A percentile compares a stretch with the other conserved stretches of the same genome.
These are phyloP conservation scores for Drosophila tropicalis DNA, from an alignment of 1,140 invertebrate genomes.

Conservation along the genomic window DNA sequence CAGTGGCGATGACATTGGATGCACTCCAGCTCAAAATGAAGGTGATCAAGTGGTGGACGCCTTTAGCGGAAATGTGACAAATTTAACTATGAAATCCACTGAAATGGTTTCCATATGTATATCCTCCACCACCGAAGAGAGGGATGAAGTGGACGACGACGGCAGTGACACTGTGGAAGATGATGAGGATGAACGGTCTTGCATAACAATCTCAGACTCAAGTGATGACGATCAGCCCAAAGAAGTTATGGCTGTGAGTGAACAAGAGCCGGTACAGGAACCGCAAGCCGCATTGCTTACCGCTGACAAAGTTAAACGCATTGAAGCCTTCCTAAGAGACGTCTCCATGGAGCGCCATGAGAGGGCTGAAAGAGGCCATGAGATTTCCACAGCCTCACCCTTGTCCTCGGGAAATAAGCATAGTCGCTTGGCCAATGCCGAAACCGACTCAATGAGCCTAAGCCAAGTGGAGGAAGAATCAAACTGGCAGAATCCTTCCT, in stretches of 20 bases:
- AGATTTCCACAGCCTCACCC: not conserved
- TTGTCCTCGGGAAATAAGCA: constrained; percentile 3
- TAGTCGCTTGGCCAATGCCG: constrained; percentile 58
- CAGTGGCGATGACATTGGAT: constrained; percentile 22
- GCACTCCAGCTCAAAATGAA: not conserved
- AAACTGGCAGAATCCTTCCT: not conserved
- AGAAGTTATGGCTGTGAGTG: constrained; percentile 53
- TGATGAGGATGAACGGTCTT: constrained; percentile 29
- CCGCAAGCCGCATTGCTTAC: constrained; percentile 30
- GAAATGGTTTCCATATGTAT: constrained; percentile 59
- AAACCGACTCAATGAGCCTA: constrained; percentile 72
- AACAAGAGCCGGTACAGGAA: not conserved
- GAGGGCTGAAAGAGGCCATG: constrained; percentile 9
- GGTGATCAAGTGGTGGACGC: constrained; percentile 37
- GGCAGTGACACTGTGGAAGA: not conserved
- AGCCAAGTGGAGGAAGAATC: constrained; percentile 42
- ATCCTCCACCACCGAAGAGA: constrained; percentile 63
- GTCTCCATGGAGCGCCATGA: constrained; percentile 57
- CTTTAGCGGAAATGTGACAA: constrained; percentile 49
- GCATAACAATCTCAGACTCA: constrained; percentile 71
- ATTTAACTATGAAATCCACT: constrained; percentile 43
- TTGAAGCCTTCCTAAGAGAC: constrained; percentile 73
- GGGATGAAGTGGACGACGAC: constrained; percentile 17
- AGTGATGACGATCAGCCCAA: constrained; percentile 42
- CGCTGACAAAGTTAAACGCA: constrained; percentile 54